These are phyloP conservation scores for Oxyscelio sp. DNA, from an alignment of 2,888 invertebrate species.

Conservation along the genomic window DNA sequence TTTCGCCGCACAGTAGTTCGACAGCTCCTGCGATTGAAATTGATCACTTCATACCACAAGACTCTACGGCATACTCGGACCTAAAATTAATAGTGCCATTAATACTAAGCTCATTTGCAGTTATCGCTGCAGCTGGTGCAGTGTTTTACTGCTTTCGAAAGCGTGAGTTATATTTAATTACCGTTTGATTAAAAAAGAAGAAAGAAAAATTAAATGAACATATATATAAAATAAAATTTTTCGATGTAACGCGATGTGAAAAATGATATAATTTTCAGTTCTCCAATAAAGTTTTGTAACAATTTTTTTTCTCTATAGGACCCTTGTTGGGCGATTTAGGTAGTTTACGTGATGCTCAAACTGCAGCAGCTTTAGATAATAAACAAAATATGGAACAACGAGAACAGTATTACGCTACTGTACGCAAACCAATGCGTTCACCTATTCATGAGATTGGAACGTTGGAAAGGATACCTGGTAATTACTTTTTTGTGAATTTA, in stretches of 20 bases:
- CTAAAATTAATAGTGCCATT: slow-evolving; percentile 87
- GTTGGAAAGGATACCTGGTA: slow-evolving; percentile 88
- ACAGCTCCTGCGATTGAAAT: slow-evolving; percentile 85
- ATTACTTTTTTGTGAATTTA: slow-evolving; percentile 46
- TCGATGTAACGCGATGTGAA: not conserved
- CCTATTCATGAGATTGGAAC: slow-evolving; percentile 89
- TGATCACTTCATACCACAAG: slow-evolving; percentile 86
- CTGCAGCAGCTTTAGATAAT: slow-evolving; percentile 87
- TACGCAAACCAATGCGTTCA: slow-evolving; percentile 87
- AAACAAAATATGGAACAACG: slow-evolving; percentile 88
- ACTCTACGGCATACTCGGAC: slow-evolving; percentile 86
- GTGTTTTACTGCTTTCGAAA: slow-evolving; percentile 88
- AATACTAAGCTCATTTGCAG: slow-evolving; percentile 86
- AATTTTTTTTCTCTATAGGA: slow-evolving; percentile 88
- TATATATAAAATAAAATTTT: too few species aligned
- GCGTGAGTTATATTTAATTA: slow-evolving; percentile 82
- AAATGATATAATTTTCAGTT: slow-evolving; percentile 4
- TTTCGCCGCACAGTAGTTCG: slow-evolving; percentile 94
- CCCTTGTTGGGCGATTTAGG: slow-evolving; percentile 89
- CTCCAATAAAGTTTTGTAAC: slow-evolving; percentile 5
- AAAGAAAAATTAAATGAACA: slow-evolving; percentile 81
- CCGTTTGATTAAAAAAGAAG: slow-evolving; percentile 25
- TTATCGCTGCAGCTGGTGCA: slow-evolving; percentile 87
- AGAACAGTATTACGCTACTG: slow-evolving; percentile 88
- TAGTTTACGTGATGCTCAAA: slow-evolving; percentile 87